Evolutionary conservation across 1,140 invertebrate genomes (phyloP).

Genomic region (Yoshiicerus persimilis): DNA sequence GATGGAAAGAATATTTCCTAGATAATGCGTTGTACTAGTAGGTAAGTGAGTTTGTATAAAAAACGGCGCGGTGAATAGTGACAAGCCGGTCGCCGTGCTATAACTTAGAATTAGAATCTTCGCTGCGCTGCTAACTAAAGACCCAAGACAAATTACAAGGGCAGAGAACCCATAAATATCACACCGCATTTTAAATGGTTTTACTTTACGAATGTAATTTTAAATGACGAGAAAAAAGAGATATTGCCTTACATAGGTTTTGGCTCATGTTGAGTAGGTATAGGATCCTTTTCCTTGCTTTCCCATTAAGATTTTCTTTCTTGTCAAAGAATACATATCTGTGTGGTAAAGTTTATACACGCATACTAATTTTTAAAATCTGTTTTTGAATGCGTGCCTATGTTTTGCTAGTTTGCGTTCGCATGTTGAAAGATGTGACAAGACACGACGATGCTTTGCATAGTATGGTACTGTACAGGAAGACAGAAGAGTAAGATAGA

Average conservation of each 20-base stretch:
- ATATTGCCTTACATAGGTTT: neutral
- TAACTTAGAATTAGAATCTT: neutral
- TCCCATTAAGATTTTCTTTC: neutral
- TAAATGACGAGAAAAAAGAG: neutral
- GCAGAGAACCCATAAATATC: conserved; percentile 6
- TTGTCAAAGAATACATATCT: neutral
- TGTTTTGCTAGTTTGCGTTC: neutral
- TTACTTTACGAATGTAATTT: neutral
- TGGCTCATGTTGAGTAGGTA: neutral
- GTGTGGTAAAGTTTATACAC: neutral
- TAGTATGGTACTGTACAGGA: neutral
- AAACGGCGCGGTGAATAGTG: neutral
- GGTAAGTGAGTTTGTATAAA: neutral
- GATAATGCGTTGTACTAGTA: neutral
- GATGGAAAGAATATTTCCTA: neutral
- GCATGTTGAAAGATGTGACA: conserved; percentile 17
- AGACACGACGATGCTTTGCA: neutral
- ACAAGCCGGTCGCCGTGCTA: neutral
- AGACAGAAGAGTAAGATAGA: neutral
- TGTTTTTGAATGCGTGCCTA: conserved; percentile 7
- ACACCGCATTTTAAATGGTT: neutral
- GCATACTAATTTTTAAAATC: conserved; percentile 19
- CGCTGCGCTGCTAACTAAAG: neutral
- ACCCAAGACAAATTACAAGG: neutral
- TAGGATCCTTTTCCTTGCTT: neutral